Evolutionary conservation across 2,797 vertebrate genomes (phyloP).

Genomic region (Dendrocincla tyrannina): DNA sequence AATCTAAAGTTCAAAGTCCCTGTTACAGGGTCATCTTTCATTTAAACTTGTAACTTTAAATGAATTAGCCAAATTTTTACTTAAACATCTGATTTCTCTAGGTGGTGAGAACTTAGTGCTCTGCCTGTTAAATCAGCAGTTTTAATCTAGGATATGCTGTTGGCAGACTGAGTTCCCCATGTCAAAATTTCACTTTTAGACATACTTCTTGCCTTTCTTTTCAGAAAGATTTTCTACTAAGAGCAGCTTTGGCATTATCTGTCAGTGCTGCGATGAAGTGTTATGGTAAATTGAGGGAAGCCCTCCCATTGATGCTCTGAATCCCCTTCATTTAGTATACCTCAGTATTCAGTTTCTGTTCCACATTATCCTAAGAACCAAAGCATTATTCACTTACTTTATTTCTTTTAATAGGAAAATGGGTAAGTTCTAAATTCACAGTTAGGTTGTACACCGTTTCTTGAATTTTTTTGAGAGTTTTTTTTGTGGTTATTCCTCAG

Average conservation of each 20-base stretch:
- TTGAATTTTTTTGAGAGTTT: neutral
- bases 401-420: neutral
- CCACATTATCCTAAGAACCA: neutral
- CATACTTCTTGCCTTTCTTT: neutral
- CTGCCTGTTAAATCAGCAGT: neutral
- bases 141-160: neutral
- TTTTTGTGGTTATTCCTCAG: neutral
- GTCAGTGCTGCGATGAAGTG: neutral
- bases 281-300: neutral
- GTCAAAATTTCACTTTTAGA: neutral
- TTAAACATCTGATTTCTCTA: neutral
- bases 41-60: neutral
- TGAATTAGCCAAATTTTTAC: neutral
- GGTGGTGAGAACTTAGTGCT: neutral
- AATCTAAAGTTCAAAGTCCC: neutral
- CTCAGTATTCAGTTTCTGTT: neutral
- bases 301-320: neutral
- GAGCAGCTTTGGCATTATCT: neutral
- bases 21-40: neutral
- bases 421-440: neutral
- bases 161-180: neutral
- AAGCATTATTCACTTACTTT: neutral
- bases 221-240: neutral
- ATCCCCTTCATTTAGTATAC: neutral
- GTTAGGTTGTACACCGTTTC: neutral